Percentiles rank a stretch among this genome's conserved stretches.
Evolutionary conservation across 2,888 invertebrate genomes (phyloP).

Genomic region (Psococerastis gibbosa): DNA sequence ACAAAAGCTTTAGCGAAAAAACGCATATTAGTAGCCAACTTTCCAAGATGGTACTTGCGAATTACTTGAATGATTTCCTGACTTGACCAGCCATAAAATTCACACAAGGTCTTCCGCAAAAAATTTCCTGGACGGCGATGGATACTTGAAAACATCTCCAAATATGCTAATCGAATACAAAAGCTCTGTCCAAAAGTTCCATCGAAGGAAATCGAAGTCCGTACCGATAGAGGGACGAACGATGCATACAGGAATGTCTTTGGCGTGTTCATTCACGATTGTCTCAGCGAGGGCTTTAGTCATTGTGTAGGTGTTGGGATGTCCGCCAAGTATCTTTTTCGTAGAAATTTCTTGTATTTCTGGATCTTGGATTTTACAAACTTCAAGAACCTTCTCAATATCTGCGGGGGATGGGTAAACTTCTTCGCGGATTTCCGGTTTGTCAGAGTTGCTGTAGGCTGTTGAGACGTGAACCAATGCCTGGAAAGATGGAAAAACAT

Average conservation of each 20-base stretch:
- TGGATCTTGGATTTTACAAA: conserved; percentile 20
- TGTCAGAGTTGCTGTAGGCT: conserved; percentile 49
- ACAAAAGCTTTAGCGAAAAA: no score
- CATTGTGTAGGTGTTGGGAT: conserved; percentile 55
- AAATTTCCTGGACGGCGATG: no score
- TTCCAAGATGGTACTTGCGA: no score
- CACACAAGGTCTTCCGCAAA: no score
- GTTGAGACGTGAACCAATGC: conserved; percentile 69
- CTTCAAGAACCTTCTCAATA: conserved; percentile 30
- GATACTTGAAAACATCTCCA: no score
- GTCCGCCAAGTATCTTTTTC: conserved; percentile 23
- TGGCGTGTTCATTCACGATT: conserved; percentile 35
- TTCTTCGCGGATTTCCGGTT: conserved; percentile 28
- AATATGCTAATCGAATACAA: no score
- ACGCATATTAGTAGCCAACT: no score
- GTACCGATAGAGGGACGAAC: conserved; percentile 45
- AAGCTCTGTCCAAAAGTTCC: no score
- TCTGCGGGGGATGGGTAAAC: conserved; percentile 32
- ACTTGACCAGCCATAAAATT: no score
- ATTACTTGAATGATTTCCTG: no score
- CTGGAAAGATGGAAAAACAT: conserved; percentile 23
- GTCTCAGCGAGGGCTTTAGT: conserved; percentile 53
- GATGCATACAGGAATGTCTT: conserved; percentile 40
- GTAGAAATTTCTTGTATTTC: conserved; percentile 27
- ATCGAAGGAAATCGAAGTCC: no score